A percentile compares a stretch with the other conserved stretches of the same genome.
Evolutionary conservation across 2,113 vertebrate species (phyloP).

Genomic region (Dasypus novemcinctus): DNA sequence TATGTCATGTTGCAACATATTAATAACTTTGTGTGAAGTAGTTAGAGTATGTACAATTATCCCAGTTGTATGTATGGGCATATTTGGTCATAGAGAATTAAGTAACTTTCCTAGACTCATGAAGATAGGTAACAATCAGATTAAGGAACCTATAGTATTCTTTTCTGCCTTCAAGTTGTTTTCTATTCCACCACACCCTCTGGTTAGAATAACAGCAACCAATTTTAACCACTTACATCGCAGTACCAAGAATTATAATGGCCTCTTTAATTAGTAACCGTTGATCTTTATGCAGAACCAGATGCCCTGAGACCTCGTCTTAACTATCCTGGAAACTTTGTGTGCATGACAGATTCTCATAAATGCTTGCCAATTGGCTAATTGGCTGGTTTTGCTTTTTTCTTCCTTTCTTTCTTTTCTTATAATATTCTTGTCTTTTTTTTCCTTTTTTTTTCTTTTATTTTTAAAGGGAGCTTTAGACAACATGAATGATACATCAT

Average conservation of each 20-base stretch:
- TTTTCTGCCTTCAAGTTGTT: background rate
- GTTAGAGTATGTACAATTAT: background rate
- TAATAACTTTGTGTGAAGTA: background rate
- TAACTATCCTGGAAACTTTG: background rate
- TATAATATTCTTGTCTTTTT: no score
- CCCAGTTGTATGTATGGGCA: background rate
- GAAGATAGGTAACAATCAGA: background rate
- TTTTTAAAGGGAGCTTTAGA: no score
- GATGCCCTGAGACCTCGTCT: background rate
- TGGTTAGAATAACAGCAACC: background rate
- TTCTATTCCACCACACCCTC: background rate
- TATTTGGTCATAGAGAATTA: background rate
- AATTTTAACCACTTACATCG: background rate
- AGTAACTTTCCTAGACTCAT: background rate
- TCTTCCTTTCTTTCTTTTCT: no score
- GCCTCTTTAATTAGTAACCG: background rate
- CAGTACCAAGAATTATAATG: conserved; percentile 29
- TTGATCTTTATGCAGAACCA: background rate
- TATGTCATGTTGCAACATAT: background rate
- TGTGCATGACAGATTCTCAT: background rate
- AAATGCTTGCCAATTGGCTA: background rate
- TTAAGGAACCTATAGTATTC: background rate
- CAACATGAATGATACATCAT: no score
- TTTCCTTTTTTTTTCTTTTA: no score
- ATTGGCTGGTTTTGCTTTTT: background rate